Evolutionary conservation across 2,113 vertebrate genomes (phyloP).

Genomic region (Vulpes lagopus): DNA sequence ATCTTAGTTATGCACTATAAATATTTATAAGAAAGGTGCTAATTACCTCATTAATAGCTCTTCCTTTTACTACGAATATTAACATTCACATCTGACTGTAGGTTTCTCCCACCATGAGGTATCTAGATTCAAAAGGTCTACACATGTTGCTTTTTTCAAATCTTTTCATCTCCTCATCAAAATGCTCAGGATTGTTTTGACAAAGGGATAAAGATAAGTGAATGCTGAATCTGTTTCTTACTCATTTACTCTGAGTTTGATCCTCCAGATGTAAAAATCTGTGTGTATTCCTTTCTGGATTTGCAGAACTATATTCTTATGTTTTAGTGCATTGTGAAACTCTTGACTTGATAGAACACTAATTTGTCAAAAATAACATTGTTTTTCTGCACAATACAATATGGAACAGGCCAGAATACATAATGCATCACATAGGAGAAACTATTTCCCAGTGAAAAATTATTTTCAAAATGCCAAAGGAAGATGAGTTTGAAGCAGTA

Average conservation of each 20-base stretch:
- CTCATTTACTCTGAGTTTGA: background rate
- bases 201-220: background rate
- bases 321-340: background rate
- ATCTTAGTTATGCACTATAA: background rate
- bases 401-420: background rate
- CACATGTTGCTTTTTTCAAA: background rate
- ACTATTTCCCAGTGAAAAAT: background rate
- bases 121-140: background rate
- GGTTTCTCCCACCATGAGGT: background rate
- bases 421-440: background rate
- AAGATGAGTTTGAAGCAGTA: background rate
- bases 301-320: background rate
- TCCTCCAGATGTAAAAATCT: background rate
- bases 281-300: background rate
- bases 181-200: background rate
- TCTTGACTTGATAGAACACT: background rate
- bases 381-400: background rate
- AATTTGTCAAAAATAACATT: background rate
- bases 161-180: background rate
- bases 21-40: conserved; percentile 44
- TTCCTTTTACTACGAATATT: background rate
- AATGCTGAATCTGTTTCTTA: background rate
- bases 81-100: background rate
- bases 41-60: conserved; percentile 45
- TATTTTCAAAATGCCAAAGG: background rate